These are phyloP conservation scores for Halcyon leucocephala DNA, from an alignment of 2,797 vertebrate species.

Conservation along the genomic window DNA sequence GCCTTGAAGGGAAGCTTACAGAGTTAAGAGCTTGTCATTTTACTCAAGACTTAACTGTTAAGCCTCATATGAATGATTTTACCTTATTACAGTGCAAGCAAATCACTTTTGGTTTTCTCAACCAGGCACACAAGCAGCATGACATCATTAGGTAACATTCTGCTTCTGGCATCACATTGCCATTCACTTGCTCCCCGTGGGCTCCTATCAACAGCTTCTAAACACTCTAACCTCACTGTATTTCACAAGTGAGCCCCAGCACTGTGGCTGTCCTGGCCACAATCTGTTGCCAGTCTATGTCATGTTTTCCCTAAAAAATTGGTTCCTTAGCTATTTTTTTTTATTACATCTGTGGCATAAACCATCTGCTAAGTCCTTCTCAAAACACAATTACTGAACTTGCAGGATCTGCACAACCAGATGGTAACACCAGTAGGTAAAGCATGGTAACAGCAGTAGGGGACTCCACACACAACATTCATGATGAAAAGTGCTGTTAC, in stretches of 20 bases:
- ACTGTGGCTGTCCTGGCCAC: neutral
- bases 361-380: neutral
- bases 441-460: neutral
- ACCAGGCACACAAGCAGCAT: neutral
- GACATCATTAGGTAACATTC: neutral
- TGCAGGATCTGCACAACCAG: neutral
- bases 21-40: neutral
- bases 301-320: neutral
- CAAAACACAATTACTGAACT: neutral
- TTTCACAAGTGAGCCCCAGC: neutral
- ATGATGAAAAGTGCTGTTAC: accelerated
- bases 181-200: neutral
- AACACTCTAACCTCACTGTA: neutral
- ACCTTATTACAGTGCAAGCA: neutral
- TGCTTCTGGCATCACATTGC: neutral
- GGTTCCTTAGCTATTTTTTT: neutral
- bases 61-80: neutral
- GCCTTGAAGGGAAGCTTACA: neutral
- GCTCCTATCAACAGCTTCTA: neutral
- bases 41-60: neutral
- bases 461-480: neutral
- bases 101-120: neutral
- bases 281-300: neutral
- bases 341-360: neutral
- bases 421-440: neutral